A percentile compares a stretch with the other conserved stretches of the same genome.
These are phyloP conservation scores for Pristionchus arcanus DNA, from an alignment of 2,888 invertebrate species.

Conservation along the genomic window DNA sequence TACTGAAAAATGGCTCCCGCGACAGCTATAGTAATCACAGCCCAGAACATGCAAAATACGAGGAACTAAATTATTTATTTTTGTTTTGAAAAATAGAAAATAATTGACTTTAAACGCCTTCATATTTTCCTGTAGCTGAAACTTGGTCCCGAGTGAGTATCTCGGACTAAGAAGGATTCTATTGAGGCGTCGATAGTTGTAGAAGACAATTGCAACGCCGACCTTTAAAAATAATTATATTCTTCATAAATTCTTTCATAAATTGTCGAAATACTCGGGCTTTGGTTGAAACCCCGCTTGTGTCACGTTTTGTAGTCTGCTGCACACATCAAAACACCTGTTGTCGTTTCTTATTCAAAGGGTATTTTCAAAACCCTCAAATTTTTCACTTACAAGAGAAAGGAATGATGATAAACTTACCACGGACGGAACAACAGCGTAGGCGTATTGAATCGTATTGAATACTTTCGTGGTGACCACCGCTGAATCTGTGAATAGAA, in stretches of 20 bases:
- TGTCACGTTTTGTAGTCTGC: no score
- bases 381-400: no score
- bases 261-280: background rate
- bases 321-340: no score
- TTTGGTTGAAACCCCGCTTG: no score
- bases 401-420: background rate
- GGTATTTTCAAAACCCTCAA: no score
- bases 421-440: background rate
- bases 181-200: background rate
- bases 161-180: background rate
- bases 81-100: background rate
- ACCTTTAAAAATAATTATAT: background rate
- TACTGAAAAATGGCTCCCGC: background rate
- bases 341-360: no score
- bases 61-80: background rate
- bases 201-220: background rate
- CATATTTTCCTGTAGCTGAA: slow-evolving; percentile 5
- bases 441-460: background rate
- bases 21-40: background rate
- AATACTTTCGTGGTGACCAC: background rate
- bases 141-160: background rate
- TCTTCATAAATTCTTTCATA: background rate
- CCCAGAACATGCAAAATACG: background rate
- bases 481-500: background rate
- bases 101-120: background rate